These are phyloP conservation scores for Heterotis niloticus DNA, from an alignment of 2,113 vertebrate genomes.

Conservation along the genomic window DNA sequence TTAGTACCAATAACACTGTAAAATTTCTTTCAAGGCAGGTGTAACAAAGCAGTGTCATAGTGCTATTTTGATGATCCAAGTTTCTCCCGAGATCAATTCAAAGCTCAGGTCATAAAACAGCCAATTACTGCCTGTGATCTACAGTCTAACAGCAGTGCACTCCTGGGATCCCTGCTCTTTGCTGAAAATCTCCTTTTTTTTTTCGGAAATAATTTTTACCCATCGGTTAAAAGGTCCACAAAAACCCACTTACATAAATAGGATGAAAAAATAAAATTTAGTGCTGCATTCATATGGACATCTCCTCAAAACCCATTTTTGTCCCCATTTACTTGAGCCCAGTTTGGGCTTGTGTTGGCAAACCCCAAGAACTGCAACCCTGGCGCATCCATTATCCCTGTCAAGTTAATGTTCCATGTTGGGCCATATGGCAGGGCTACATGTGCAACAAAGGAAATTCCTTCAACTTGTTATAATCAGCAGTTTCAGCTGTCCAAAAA, in stretches of 20 bases:
- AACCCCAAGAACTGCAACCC: conserved; percentile 32
- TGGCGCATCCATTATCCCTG: conserved; percentile 82
- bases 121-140: conserved; percentile 62
- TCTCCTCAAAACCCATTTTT: conserved; percentile 61
- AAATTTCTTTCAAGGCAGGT: not conserved
- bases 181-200: conserved; percentile 48
- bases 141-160: conserved; percentile 43
- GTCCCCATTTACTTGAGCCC: conserved; percentile 26
- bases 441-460: conserved; percentile 83
- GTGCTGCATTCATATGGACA: conserved; percentile 74
- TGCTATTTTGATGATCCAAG: conserved; percentile 62
- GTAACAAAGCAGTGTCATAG: conserved; percentile 24
- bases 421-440: conserved; percentile 82
- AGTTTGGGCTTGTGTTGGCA: conserved; percentile 31
- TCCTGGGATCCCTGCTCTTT: conserved; percentile 54
- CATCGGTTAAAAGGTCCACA: conserved; percentile 38
- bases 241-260: no score
- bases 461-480: conserved; percentile 84
- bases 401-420: conserved; percentile 90
- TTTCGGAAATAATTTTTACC: not conserved
- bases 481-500: conserved; percentile 79
- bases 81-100: conserved; percentile 67
- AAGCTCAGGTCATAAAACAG: conserved; percentile 62
- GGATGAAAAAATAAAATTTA: conserved; percentile 58
- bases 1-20: not conserved